Conservation (phyloP, 64 coral and sea anemone genomes). For the Actinia tenebrosa region DNA sequence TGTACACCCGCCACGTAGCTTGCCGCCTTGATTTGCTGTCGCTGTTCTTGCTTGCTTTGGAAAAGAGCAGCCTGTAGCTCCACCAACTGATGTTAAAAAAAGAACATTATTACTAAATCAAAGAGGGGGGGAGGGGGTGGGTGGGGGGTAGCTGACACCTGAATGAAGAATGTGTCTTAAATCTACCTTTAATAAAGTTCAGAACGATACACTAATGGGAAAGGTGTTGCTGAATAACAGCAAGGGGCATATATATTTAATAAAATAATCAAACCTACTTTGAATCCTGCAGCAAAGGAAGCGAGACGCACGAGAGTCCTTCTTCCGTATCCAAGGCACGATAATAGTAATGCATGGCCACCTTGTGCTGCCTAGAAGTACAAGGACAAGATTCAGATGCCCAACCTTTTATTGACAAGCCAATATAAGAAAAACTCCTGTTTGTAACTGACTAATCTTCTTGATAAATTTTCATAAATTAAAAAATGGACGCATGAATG, state of each 20-base stretch:
- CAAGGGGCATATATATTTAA: background rate
- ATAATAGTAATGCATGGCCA: slow-evolving; percentile 81
- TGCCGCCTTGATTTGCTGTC: slow-evolving; percentile 87
- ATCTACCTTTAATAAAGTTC: too few species aligned
- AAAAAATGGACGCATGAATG: too few species aligned
- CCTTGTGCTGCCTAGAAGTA: slow-evolving; percentile 50
- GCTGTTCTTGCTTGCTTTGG: slow-evolving; percentile 55
- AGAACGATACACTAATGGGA: too few species aligned
- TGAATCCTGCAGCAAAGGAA: slow-evolving; percentile 69
- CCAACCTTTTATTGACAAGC: too few species aligned
- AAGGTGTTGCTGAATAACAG: too few species aligned
- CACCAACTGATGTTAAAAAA: slow-evolving; percentile 45
- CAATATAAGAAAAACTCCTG: too few species aligned
- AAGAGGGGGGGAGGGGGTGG: background rate
- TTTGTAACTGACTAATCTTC: too few species aligned
- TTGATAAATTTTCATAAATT: too few species aligned
- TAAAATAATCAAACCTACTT: slow-evolving; percentile 26
- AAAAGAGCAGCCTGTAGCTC: slow-evolving; percentile 44
- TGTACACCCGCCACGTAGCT: slow-evolving; percentile 76
- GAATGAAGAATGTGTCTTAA: too few species aligned
- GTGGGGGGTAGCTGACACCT: too few species aligned
- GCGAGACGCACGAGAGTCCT: slow-evolving; percentile 65
- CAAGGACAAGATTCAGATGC: background rate
- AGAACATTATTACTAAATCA: background rate
- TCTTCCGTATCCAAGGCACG: slow-evolving; percentile 77